Conservation (phyloP, 2,113 vertebrate species). For the Cinclus cinclus region DNA sequence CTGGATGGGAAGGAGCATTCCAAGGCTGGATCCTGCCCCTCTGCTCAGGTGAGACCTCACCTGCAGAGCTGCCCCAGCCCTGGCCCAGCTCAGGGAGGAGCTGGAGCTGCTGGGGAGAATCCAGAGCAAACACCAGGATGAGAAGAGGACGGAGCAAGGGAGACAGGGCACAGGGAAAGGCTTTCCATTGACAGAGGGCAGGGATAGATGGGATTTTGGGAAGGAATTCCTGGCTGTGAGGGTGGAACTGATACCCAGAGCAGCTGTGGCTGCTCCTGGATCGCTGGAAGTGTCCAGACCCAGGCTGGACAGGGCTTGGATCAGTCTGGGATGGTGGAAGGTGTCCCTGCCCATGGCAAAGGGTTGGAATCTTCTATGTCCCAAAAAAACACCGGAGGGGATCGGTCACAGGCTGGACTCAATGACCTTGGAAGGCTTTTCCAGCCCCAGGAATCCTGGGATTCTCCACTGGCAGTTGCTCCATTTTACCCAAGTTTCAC, state of each 20-base stretch:
- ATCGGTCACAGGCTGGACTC: accelerated
- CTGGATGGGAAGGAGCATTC: not conserved
- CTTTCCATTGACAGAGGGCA: not conserved
- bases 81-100: not conserved
- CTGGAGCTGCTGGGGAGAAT: not conserved
- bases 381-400: accelerated
- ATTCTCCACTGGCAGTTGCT: not conserved
- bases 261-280: not conserved
- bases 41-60: not conserved
- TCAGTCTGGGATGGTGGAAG: not conserved
- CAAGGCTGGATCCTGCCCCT: not conserved
- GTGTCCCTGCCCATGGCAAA: not conserved
- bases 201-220: not conserved
- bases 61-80: not conserved
- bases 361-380: not conserved
- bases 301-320: not conserved
- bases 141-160: not conserved
- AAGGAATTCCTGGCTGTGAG: not conserved
- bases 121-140: not conserved
- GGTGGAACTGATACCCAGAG: not conserved
- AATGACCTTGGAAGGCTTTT: not conserved
- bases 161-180: not conserved
- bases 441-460: not conserved
- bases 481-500: accelerated
- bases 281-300: not conserved